phyloP scores from a whole-genome alignment of 1,140 invertebrate species.

The Andricus grossulariae region DNA sequence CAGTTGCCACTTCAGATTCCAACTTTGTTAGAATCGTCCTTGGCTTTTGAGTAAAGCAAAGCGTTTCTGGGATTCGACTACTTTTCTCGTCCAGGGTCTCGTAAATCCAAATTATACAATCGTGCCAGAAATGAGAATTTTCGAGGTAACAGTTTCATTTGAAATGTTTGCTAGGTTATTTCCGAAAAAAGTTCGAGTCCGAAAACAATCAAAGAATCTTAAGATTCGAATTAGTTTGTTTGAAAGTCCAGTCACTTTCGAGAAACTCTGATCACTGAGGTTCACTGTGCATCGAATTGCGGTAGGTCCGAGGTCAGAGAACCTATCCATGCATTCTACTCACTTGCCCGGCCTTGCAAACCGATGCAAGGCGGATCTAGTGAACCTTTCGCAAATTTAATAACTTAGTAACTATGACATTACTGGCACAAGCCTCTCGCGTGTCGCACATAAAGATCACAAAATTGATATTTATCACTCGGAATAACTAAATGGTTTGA shows the following conservation, averaged over 20 bases:
- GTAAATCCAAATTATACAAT: slow-evolving; percentile 6
- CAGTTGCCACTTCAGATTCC: slow-evolving; percentile 1
- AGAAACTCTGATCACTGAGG: neutral
- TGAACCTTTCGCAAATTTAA: neutral
- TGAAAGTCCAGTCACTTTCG: too few species aligned
- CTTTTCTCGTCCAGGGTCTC: slow-evolving; percentile 21
- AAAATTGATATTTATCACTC: slow-evolving; percentile 9
- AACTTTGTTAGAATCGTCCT: slow-evolving; percentile 23
- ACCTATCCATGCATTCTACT: slow-evolving; percentile 32
- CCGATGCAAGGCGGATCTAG: neutral
- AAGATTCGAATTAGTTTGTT: too few species aligned
- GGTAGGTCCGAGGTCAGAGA: slow-evolving; percentile 47
- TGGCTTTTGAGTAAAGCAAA: slow-evolving; percentile 4
- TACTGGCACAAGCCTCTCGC: slow-evolving; percentile 2
- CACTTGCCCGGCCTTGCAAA: neutral
- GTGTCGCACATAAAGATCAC: neutral
- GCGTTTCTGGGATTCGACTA: neutral
- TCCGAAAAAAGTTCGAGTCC: neutral
- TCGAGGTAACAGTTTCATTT: neutral
- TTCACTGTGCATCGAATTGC: slow-evolving; percentile 38
- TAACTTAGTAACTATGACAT: slow-evolving; percentile 2
- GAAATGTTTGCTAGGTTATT: too few species aligned
- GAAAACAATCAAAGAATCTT: too few species aligned
- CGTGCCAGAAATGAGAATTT: slow-evolving; percentile 22
- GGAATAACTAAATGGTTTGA: neutral